phyloP scores from a whole-genome alignment of 2,113 vertebrate species.

The Boulengerochromis microlepis region DNA sequence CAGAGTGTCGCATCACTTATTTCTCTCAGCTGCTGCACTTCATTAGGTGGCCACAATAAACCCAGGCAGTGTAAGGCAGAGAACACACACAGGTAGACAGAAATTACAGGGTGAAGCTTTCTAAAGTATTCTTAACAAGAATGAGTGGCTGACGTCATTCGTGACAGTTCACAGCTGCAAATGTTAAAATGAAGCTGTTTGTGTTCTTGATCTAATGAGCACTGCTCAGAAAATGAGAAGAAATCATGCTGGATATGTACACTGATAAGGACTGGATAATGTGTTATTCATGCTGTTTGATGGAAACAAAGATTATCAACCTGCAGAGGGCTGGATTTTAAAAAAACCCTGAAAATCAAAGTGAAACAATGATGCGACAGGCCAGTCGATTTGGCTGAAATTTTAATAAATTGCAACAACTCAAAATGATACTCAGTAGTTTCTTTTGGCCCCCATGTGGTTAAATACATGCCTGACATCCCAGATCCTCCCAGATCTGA shows the following conservation, averaged over 20 bases:
- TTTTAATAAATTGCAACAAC: background rate
- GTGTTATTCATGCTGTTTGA: background rate
- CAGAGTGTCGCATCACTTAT: fast-evolving
- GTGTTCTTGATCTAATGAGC: background rate
- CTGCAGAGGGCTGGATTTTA: background rate
- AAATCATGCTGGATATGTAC: background rate
- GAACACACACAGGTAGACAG: background rate
- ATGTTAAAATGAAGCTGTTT: fast-evolving
- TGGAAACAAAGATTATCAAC: fast-evolving
- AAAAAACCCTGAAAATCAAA: fast-evolving
- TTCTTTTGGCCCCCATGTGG: fast-evolving
- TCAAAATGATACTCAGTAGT: background rate
- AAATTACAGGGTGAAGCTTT: background rate
- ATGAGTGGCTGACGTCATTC: background rate
- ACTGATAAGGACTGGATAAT: fast-evolving
- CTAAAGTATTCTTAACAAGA: background rate
- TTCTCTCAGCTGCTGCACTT: background rate
- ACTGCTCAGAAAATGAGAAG: background rate
- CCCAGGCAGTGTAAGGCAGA: background rate
- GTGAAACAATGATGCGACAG: fast-evolving
- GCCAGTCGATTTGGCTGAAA: background rate
- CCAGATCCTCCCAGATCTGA: fast-evolving
- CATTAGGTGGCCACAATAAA: background rate
- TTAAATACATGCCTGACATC: background rate
- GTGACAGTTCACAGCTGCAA: background rate